Percentiles rank a stretch among this genome's conserved stretches.
These are phyloP conservation scores for Eulacestoma nigropectus DNA, from an alignment of 2,113 vertebrate genomes.

Conservation along the genomic window DNA sequence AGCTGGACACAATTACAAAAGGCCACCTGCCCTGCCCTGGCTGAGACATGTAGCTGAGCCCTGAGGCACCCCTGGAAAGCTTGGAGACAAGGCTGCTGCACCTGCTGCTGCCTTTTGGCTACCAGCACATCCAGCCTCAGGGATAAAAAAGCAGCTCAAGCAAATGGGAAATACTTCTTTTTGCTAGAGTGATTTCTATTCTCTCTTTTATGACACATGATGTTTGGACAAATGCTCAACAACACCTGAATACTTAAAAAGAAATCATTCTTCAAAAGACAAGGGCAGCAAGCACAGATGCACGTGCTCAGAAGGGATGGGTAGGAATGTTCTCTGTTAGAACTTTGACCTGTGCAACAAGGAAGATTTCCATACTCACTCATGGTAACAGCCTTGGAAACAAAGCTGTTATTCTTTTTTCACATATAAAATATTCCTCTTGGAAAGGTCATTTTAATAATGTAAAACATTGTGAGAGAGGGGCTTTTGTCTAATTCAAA, in stretches of 20 bases:
- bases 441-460: neutral
- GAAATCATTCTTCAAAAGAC: neutral
- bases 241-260: neutral
- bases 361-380: neutral
- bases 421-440: neutral
- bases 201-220: neutral
- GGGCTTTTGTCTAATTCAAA: neutral
- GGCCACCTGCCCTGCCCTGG: neutral
- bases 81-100: neutral
- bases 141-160: neutral
- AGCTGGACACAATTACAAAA: neutral
- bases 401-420: neutral
- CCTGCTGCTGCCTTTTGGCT: neutral
- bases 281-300: neutral
- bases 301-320: accelerated
- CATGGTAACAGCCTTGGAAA: neutral
- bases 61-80: neutral
- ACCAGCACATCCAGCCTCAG: neutral
- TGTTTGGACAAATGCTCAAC: neutral
- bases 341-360: neutral
- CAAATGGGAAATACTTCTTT: neutral
- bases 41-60: neutral
- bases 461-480: neutral
- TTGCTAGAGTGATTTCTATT: neutral
- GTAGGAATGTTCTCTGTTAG: neutral